phyloP scores from a whole-genome alignment of 30 jellyfish, hydroid and myxozoan species.

The Nemopilema nomurai region DNA sequence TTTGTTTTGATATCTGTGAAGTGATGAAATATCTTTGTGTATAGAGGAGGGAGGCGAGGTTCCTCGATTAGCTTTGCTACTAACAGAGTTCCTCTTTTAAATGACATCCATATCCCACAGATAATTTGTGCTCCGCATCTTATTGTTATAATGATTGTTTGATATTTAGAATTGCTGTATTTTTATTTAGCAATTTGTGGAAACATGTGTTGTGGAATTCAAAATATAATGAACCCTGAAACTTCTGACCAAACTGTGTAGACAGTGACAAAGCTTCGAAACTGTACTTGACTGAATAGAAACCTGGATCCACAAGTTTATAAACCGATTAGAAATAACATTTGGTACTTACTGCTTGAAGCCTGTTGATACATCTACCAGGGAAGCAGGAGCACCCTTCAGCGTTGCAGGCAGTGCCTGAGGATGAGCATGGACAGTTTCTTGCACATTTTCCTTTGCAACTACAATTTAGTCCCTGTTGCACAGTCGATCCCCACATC shows the following conservation, averaged over 20 bases:
- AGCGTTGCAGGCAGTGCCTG: conserved; percentile 25
- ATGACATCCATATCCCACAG: not conserved
- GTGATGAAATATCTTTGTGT: not conserved
- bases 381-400: conserved; percentile 32
- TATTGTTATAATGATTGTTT: not conserved
- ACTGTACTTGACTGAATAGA: not conserved
- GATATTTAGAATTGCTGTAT: not conserved
- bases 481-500: conserved; percentile 27
- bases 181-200: not conserved
- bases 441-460: conserved; percentile 20
- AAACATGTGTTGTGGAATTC: not conserved
- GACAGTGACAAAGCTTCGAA: not conserved
- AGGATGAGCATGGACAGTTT: conserved; percentile 12
- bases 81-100: not conserved
- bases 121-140: not conserved
- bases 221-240: not conserved
- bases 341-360: conserved; percentile 8
- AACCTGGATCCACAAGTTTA: not conserved
- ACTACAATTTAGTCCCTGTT: not conserved
- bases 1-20: not conserved
- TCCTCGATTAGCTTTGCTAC: not conserved
- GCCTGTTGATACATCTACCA: conserved; percentile 34
- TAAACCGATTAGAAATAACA: not conserved
- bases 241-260: not conserved
- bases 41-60: not conserved